These are phyloP conservation scores for Neofelis nebulosa DNA, from an alignment of 2,113 vertebrate genomes.

Conservation along the genomic window DNA sequence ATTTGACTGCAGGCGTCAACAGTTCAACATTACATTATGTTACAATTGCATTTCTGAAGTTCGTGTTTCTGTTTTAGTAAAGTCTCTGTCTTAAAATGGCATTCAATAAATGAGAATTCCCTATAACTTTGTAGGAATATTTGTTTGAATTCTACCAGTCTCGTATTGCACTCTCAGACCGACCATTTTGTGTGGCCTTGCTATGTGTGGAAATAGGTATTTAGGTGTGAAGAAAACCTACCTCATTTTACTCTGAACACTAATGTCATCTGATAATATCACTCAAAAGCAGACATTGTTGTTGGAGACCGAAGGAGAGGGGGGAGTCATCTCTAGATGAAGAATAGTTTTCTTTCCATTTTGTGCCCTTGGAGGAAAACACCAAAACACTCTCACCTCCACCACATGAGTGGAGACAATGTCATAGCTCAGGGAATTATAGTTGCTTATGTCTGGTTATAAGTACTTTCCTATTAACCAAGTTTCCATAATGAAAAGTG, in stretches of 20 bases:
- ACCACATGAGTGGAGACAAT: neutral
- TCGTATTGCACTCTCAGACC: neutral
- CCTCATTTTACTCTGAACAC: neutral
- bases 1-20: neutral
- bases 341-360: neutral
- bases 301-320: neutral
- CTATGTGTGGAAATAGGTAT: neutral
- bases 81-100: neutral
- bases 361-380: neutral
- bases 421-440: neutral
- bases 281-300: neutral
- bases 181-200: neutral
- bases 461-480: neutral
- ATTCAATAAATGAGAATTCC: neutral
- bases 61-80: neutral
- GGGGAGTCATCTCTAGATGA: neutral
- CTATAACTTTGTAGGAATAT: neutral
- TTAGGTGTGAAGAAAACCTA: neutral
- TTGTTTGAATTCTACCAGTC: neutral
- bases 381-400: neutral
- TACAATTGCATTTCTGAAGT: neutral
- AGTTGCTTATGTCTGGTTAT: neutral
- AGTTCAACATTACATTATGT: neutral
- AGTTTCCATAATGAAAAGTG: neutral
- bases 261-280: neutral